Evolutionary conservation across 2,113 vertebrate genomes (phyloP), one percentile per base, ranked within the genome.

Genomic region (Calyptomena viridis): DNA sequence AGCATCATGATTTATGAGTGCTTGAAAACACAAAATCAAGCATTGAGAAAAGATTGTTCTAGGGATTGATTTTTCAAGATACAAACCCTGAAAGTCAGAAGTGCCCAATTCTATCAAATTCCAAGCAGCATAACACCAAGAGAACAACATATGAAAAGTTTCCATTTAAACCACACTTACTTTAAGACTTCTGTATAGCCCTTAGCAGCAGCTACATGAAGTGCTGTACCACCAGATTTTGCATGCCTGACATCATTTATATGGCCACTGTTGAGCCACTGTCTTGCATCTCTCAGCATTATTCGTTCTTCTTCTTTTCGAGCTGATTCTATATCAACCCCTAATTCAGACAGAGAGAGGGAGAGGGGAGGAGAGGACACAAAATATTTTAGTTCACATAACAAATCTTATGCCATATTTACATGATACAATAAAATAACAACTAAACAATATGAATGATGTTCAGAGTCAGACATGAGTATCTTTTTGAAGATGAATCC

Each of bases 101-200:
- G 18, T 10, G 8, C 52, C 64, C 55, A 55, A 69, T 33, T 9
- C 15, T 69, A 76, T 68, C 69, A 53, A 80, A 80, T 55, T 66
- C 22, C 33, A 94, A 89, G 53, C 11, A 56, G 8, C 44, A 69
- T 81, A 60, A 56, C 28, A 42, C 24, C 53, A 87, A 64, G 58
- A 67, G 15, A 62, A 84, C 25, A 74, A 60, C 89, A 69, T 14
- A 92, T 7, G 15, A 40, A 94, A 44, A 93, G 49, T 11, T 16
- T 20, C n/a, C 44, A 37, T 69, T 56, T 79, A 69, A 96, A 80
- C 8, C 63, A 67, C 39, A 97, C 99, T 98, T 98, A 99, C 99
- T 99, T 99, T 99, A 99, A 99, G 98, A 99, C 99, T 97, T 99
- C 99, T 3, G 99, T 98, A 94, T 99, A 99, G 91, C 99, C 99